A percentile compares a stretch with the other conserved stretches of the same genome.
Conservation (phyloP, 2,888 invertebrate genomes). For the Mongoloraphidia duomilia region DNA sequence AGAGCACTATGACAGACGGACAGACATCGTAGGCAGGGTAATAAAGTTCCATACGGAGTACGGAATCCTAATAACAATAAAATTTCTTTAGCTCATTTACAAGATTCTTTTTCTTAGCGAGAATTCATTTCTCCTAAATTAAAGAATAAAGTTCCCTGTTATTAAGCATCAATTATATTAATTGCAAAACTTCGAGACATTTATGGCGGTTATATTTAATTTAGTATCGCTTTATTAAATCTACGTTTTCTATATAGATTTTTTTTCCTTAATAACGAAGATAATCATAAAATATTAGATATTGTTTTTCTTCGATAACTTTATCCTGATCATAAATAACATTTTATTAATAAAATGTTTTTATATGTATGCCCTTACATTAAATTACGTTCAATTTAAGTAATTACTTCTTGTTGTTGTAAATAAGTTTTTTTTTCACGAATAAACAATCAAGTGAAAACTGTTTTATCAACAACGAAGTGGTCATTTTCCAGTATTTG, state of each 20-base stretch:
- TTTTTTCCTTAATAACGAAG: background rate
- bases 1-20: too few relatives aligned
- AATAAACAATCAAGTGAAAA: background rate
- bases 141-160: too few relatives aligned
- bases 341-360: background rate
- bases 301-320: background rate
- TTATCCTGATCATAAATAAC: background rate
- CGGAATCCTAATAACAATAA: too few relatives aligned
- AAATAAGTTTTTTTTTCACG: background rate
- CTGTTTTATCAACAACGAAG: background rate
- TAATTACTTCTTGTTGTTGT: background rate
- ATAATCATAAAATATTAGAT: background rate
- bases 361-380: background rate
- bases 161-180: slow-evolving; percentile 31
- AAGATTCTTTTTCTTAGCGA: too few relatives aligned
- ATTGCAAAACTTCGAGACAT: slow-evolving; percentile 33
- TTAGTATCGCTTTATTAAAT: background rate
- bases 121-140: too few relatives aligned
- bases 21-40: too few relatives aligned
- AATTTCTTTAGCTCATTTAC: too few relatives aligned
- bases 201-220: slow-evolving; percentile 18
- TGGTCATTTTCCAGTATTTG: background rate
- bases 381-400: background rate
- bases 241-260: background rate
- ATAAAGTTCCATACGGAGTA: too few relatives aligned